Evolutionary conservation across 1,140 invertebrate genomes (phyloP).

Genomic region (Drosophila obscura): DNA sequence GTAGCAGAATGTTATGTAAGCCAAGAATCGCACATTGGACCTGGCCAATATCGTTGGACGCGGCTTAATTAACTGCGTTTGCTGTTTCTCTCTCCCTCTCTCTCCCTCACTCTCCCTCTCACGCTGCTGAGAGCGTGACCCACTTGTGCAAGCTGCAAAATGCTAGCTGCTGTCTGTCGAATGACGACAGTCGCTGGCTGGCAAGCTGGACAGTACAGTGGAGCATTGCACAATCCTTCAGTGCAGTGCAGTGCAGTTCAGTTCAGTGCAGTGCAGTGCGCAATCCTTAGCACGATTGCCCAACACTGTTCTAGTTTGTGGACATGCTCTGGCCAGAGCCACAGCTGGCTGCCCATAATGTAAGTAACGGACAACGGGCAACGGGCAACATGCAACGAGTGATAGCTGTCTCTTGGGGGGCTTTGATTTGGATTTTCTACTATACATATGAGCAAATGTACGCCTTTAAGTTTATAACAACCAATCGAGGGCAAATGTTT

Average conservation of each 20-base stretch:
- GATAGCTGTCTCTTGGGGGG: too few species aligned
- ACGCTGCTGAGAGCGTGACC: constrained; percentile 11
- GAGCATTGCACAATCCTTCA: constrained; percentile 38
- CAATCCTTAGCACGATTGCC: constrained; percentile 30
- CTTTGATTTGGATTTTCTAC: too few species aligned
- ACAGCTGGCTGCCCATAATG: too few species aligned
- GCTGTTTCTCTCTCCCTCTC: constrained; percentile 32
- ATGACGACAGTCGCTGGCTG: constrained; percentile 3
- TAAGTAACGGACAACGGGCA: too few species aligned
- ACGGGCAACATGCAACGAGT: too few species aligned
- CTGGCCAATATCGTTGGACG: constrained; percentile 20
- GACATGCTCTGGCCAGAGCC: constrained; percentile 18
- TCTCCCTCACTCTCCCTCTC: constrained; percentile 28
- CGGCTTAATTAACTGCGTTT: constrained; percentile 35
- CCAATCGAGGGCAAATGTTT: too few species aligned
- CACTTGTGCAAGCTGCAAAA: constrained; percentile 34
- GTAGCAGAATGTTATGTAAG: constrained; percentile 16
- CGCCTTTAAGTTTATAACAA: too few species aligned
- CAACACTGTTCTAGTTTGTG: constrained; percentile 46
- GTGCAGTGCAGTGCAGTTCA: constrained; percentile 3
- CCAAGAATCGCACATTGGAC: constrained; percentile 30
- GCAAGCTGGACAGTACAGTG: constrained; percentile 16
- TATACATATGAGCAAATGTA: too few species aligned
- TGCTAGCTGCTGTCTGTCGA: background rate
- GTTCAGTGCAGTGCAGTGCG: constrained; percentile 11